Evolutionary conservation across 2,888 invertebrate species (phyloP).

Genomic region (Noctua janthe): DNA sequence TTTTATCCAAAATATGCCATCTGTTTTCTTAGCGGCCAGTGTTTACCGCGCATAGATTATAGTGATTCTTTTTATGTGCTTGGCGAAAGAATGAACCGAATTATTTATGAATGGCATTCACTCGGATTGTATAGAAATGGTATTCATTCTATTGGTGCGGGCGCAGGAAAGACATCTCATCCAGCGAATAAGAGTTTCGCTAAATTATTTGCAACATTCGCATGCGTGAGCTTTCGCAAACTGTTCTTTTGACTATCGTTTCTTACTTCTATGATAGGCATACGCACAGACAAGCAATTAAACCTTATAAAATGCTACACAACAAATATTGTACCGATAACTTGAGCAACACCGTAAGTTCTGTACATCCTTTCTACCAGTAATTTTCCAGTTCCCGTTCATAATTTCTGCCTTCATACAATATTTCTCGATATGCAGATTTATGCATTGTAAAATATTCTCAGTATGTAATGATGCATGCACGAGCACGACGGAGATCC

Average conservation of each 20-base stretch:
- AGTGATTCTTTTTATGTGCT: constrained; percentile 17
- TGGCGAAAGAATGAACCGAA: constrained; percentile 36
- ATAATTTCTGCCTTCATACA: constrained; percentile 33
- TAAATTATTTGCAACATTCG: constrained; percentile 1
- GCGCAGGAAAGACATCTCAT: constrained; percentile 6
- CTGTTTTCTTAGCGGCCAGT: constrained; percentile 27
- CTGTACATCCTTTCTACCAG: not conserved
- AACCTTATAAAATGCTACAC: not conserved
- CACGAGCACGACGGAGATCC: constrained; percentile 39
- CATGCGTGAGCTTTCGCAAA: not conserved
- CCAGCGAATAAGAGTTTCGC: not conserved
- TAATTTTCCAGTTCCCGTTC: constrained; percentile 13
- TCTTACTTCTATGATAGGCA: not conserved
- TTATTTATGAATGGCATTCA: constrained; percentile 44
- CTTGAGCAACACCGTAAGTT: not conserved
- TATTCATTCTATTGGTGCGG: constrained; percentile 21
- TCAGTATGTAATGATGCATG: constrained; percentile 54
- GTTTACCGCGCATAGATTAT: constrained; percentile 4
- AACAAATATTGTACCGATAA: not conserved
- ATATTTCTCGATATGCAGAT: constrained; percentile 43
- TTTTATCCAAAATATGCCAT: constrained; percentile 50
- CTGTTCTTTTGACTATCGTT: constrained; percentile 2
- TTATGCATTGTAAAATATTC: constrained; percentile 50
- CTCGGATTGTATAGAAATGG: constrained; percentile 26
- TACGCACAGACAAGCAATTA: not conserved